Evolutionary conservation across 2,113 vertebrate species (phyloP), one percentile per base, ranked within the genome.

Genomic region (Mobula birostris): DNA sequence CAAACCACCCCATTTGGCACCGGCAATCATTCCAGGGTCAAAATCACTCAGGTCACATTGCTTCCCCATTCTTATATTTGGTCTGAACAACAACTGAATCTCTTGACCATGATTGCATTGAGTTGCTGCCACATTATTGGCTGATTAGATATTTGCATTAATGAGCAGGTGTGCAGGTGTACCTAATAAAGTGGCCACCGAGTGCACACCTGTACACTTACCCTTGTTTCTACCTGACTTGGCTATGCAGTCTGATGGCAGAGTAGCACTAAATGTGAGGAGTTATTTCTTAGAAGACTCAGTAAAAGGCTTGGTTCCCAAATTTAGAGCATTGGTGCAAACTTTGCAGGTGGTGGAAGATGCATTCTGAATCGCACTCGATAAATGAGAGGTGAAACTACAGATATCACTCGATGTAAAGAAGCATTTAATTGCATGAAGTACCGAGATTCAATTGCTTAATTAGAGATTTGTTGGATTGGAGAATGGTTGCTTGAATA

Each of bases 401-500:
- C 27, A 63, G 61, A 11, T 56, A 63, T n/a, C 15, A 24, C 83
- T n/a, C 15, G 56, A 7, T 63, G 29, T 63, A 88, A 63, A 63
- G 58, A 88, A 63, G 56, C 83, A 24, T 88, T 88, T n/a, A 56
- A 88, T 88, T 63, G 83, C 14, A 88, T 24, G 61, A 56, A 56
- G 61, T 56, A 88, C 83, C 12, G 8, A 63, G 58, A 27, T 88
- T 88, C 61, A 27, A 88, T 88, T 63, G 61, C 83, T 88, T 88
- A 87, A 88, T 88, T 88, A 88, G 56, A 63, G 83, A 56, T 56
- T 63, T 63, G 83, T 63, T 9, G 27, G 56, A n/a, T 14, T 83
- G 80, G 9, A 88, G 83, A 61, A 88, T 88, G 83, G 2, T 88
- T 88, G 27, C 83, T 88, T 61, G 58, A 88, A 88, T 88, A 63